Percentiles rank a stretch among this genome's conserved stretches.
Conservation (phyloP, 2,797 vertebrate genomes). For the Setipinna tenuifilis region DNA sequence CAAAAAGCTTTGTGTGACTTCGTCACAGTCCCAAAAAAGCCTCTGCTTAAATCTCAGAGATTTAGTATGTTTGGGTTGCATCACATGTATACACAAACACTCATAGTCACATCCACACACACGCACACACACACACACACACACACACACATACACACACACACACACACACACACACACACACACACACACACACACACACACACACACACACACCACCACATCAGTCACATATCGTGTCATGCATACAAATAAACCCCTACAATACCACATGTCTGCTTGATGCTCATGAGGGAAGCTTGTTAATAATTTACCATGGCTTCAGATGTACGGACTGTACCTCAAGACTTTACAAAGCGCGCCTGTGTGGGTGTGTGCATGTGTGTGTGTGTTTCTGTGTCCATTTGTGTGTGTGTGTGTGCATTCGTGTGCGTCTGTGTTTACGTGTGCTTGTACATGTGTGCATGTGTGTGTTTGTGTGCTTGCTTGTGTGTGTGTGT, state of each 20-base stretch:
- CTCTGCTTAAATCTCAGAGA: no score
- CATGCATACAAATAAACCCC: neutral
- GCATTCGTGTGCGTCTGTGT: neutral
- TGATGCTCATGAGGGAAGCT: neutral
- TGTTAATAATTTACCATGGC: neutral
- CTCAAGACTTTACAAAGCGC: neutral
- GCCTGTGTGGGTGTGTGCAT: no score
- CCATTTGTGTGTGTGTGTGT: no score
- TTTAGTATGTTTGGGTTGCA: no score
- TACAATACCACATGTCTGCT: neutral
- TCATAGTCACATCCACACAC: neutral
- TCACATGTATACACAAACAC: neutral
- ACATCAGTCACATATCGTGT: neutral
- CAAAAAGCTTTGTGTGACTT: no score
- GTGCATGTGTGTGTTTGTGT: neutral
- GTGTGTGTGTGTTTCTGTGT: no score
- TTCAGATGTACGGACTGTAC: neutral
- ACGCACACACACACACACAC: neutral
- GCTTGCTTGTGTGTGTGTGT: neutral
- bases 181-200: neutral
- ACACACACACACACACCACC: neutral
- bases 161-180: slow-evolving; percentile 1
- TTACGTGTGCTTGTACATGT: neutral
- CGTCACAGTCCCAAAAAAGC: no score
- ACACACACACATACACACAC: neutral